These are phyloP conservation scores for Macroteleia sp. DNA, from an alignment of 2,888 invertebrate genomes.

Conservation along the genomic window DNA sequence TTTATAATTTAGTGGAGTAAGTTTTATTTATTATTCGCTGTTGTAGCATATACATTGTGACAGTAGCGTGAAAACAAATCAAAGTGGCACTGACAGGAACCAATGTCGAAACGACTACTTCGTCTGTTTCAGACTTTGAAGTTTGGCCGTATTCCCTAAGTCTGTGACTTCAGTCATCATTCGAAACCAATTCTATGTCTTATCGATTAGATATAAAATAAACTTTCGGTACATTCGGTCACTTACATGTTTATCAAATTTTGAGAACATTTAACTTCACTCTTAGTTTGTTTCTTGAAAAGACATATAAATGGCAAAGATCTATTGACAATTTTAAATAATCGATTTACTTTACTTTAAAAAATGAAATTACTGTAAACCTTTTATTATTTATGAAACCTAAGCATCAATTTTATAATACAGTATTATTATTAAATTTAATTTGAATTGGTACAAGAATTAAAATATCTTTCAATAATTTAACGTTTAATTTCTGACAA, in stretches of 20 bases:
- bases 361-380: no score
- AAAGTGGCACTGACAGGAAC: constrained; percentile 6
- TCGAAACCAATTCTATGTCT: constrained; percentile 32
- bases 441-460: no score
- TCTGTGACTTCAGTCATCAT: constrained; percentile 46
- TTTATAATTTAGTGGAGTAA: no score
- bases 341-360: no score
- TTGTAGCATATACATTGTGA: no score
- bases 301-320: constrained; percentile 21
- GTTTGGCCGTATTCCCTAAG: constrained; percentile 24
- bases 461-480: constrained; percentile 6
- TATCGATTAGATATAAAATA: constrained; percentile 44
- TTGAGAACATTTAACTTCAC: constrained; percentile 34
- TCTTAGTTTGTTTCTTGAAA: constrained; percentile 7
- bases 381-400: no score
- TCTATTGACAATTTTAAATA: no score
- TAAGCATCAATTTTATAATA: no score
- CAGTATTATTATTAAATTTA: no score
- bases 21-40: no score
- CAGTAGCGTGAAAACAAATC: constrained; percentile 35
- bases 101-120: constrained; percentile 30
- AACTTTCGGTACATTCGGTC: constrained; percentile 38
- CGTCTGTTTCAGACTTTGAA: constrained; percentile 30
- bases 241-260: constrained; percentile 46
- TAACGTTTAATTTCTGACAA: constrained; percentile 26